Base-by-base conservation (phyloP, 1,140 invertebrate species). In the Macrotrachela quadricornifera region DNA sequence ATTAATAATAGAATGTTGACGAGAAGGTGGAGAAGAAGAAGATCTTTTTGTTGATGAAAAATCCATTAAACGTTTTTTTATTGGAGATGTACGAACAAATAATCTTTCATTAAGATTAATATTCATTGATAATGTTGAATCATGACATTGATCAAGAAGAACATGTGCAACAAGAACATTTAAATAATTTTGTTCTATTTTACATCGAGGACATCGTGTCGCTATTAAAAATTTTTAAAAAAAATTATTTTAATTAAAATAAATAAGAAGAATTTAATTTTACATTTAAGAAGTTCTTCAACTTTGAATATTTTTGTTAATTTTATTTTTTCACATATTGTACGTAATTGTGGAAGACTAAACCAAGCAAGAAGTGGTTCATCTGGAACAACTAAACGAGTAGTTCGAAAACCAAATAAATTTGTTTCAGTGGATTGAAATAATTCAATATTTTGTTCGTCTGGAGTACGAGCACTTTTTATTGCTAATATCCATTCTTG, bases 341-440 rank as follows among this genome's bases (percentile, higher is more conserved):
- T 30, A 30, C 21, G 21, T 4, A 30, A 8, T 30, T 30, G 21
- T 30, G 21, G 21, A 30, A 30, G 78, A 0, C 79, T 77, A 63
- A 86, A 85, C 86, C 86, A 91, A 56, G 85, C 71, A 11, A 75
- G 64, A 0, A 85, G 62, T 57, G 78, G 74, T 54, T 83, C 74
- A 0, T 76, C 78, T 12, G 64, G 59, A 40, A 60, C 56, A 8
- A 82, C 72, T 1, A 61, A 55, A 57, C 71, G 69, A 4, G 73
- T 58, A 11, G 59, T 59, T 49, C 61, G 55, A 8, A 68, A 51
- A 40, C 41, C 46, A 40, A 61, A 56, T 12, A 72, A 46, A 3
- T 57, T 41, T 12, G 52, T 59, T 14, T 49, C 53, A n/a, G 43
- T 52, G 59, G 56, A 51, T 45, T 55, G 60, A 53, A 69, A 71